Conservation (phyloP, 1,140 invertebrate genomes). For the Anastrepha obliqua region DNA sequence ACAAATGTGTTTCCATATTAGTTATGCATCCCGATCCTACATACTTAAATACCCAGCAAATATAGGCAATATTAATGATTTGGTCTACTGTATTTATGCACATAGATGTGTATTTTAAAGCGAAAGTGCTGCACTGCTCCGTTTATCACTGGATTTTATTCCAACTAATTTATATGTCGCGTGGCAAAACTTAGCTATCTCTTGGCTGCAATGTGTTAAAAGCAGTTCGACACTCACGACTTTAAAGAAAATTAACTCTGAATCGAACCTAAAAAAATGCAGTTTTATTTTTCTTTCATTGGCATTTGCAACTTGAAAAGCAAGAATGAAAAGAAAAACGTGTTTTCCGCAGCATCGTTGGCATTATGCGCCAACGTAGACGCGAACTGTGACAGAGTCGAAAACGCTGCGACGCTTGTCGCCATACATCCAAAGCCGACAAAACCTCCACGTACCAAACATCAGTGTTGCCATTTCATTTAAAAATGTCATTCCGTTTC, state of each 20-base stretch:
- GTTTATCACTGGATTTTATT: background rate
- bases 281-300: background rate
- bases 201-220: background rate
- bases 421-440: conserved; percentile 28
- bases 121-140: background rate
- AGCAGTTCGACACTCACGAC: background rate
- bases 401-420: background rate
- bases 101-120: background rate
- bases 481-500: background rate
- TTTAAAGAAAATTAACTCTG: conserved; percentile 10
- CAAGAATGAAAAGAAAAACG: conserved; percentile 54
- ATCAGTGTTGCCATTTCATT: conserved; percentile 41
- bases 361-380: background rate
- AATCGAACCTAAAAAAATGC: background rate
- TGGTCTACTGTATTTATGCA: background rate
- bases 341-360: conserved; percentile 53
- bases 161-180: background rate
- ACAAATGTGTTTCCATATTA: no score
- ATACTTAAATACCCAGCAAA: background rate
- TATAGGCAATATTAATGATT: background rate
- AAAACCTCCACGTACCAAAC: conserved; percentile 51
- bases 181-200: background rate
- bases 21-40: background rate
- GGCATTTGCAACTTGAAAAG: conserved; percentile 8
- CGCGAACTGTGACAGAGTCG: background rate